These are phyloP conservation scores for Cyclura pinguis DNA, from an alignment of 2,797 vertebrate genomes.

Conservation along the genomic window DNA sequence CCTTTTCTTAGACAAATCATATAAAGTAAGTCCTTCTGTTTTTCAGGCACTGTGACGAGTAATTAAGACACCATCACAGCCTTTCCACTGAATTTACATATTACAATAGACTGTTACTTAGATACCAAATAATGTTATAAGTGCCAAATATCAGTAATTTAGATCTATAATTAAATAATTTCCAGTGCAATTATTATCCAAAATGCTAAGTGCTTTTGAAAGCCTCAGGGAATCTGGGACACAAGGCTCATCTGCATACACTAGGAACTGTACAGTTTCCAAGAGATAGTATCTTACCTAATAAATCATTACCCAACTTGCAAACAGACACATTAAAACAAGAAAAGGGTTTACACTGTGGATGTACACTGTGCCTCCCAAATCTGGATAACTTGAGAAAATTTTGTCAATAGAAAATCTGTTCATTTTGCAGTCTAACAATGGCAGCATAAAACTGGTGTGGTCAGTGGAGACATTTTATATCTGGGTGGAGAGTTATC, in stretches of 20 bases:
- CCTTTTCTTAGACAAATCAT: conserved; percentile 6
- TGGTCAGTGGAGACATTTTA: background rate
- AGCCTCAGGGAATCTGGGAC: conserved; percentile 14
- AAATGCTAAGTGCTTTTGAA: conserved; percentile 13
- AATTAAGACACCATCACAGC: conserved; percentile 1
- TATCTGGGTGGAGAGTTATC: background rate
- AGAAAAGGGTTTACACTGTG: background rate
- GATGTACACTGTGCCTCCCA: too few relatives aligned
- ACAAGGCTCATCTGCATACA: conserved; percentile 26
- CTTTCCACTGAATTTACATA: background rate
- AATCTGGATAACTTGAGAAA: background rate
- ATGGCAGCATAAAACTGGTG: background rate
- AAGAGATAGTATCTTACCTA: background rate
- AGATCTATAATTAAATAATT: conserved; percentile 40
- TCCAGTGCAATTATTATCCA: conserved; percentile 17
- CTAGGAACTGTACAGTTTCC: conserved; percentile 4
- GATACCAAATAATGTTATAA: conserved; percentile 38
- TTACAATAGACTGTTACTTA: background rate
- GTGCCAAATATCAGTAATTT: conserved; percentile 35
- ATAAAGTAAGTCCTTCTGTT: background rate
- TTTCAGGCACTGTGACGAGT: conserved; percentile 8
- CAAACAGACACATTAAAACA: background rate
- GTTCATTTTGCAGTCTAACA: background rate
- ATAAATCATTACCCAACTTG: conserved; percentile 5
- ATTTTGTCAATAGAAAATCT: background rate